A percentile compares a stretch with the other conserved stretches of the same genome.
These are phyloP conservation scores for Furnarius figulus DNA, from an alignment of 2,113 vertebrate species.

Conservation along the genomic window DNA sequence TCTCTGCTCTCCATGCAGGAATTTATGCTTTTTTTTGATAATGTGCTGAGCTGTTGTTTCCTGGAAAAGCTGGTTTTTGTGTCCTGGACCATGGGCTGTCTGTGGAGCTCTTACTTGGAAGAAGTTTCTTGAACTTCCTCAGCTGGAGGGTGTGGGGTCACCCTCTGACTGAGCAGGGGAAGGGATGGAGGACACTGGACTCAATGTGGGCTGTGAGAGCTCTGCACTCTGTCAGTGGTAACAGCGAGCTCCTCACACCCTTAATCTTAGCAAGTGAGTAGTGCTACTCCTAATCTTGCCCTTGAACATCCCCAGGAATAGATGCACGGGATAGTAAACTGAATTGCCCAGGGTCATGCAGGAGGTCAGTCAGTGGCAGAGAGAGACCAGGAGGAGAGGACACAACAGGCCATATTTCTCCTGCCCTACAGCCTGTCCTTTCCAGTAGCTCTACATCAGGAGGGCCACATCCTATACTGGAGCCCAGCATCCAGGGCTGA, in stretches of 20 bases:
- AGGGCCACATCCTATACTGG: not conserved
- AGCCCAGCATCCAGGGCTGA: not conserved
- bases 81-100: not conserved
- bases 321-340: not conserved
- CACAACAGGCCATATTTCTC: not conserved
- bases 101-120: not conserved
- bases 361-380: rapidly evolving
- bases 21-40: not conserved
- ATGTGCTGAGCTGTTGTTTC: conserved; percentile 8
- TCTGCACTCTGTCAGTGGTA: not conserved
- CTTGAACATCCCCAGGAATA: not conserved
- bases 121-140: not conserved
- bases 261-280: not conserved
- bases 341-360: not conserved
- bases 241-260: not conserved
- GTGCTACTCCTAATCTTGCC: not conserved
- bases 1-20: not conserved
- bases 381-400: not conserved
- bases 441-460: not conserved
- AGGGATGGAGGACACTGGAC: not conserved
- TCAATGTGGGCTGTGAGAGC: not conserved
- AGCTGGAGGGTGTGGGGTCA: not conserved
- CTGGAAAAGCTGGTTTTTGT: not conserved
- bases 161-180: not conserved
- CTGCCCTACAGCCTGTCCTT: not conserved